These are phyloP conservation scores for Trididemnum nubilum DNA, from an alignment of 23 tunicate species.

Conservation along the genomic window DNA sequence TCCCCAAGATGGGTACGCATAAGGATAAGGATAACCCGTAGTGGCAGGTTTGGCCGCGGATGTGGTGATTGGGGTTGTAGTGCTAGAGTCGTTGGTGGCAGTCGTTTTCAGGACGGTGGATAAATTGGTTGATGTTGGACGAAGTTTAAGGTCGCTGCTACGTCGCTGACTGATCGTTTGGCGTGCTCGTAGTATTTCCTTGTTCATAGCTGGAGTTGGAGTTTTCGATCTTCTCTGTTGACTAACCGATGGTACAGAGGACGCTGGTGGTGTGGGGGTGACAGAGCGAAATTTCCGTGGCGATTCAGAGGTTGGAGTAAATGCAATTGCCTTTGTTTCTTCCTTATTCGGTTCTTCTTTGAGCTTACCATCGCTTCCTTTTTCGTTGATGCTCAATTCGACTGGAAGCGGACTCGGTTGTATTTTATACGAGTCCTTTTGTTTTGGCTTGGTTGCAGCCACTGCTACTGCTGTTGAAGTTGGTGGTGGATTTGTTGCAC, in stretches of 20 bases:
- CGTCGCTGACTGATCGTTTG: constrained; percentile 1
- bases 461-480: not conserved
- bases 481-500: not conserved
- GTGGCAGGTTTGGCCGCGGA: not conserved
- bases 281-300: constrained; percentile 15
- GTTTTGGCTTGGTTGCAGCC: not conserved
- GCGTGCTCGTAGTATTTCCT: constrained; percentile 10
- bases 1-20: constrained; percentile 17
- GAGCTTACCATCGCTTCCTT: not conserved
- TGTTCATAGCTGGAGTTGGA: constrained; percentile 37
- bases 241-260: not conserved
- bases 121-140: not conserved
- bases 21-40: constrained; percentile 3
- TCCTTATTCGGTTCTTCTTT: not conserved
- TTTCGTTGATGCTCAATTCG: not conserved
- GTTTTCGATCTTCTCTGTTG: constrained; percentile 44
- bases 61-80: not conserved
- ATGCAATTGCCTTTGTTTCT: not conserved
- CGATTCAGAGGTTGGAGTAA: not conserved
- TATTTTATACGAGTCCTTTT: not conserved
- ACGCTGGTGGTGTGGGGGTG: constrained; percentile 27
- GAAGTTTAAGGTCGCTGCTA: not conserved
- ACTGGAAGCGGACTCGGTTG: not conserved
- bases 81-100: not conserved
- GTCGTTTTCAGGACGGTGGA: not conserved